A percentile compares a stretch with the other conserved stretches of the same genome.
phyloP scores from a whole-genome alignment of 2,113 vertebrate species.

The Chaetodon auriga region DNA sequence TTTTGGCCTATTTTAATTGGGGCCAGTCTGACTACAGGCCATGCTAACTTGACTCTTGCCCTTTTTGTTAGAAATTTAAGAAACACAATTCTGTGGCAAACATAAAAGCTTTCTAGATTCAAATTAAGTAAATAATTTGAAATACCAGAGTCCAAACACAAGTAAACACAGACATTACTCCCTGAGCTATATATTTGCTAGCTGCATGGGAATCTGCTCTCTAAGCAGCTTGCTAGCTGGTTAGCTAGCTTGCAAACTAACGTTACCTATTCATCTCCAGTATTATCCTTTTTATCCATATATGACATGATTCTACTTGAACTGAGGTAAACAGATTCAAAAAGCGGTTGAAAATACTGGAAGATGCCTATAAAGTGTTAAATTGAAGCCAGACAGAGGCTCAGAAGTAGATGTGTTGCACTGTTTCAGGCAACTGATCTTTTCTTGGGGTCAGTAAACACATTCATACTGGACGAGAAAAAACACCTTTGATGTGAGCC shows the following conservation, averaged over 20 bases:
- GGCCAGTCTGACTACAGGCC: neutral
- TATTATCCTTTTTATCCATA: too few relatives aligned
- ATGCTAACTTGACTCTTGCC: neutral
- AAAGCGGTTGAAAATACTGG: neutral
- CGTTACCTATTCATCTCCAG: too few relatives aligned
- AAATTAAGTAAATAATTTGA: neutral
- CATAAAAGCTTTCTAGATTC: neutral
- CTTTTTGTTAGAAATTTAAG: neutral
- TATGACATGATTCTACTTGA: too few relatives aligned
- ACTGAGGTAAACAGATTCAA: neutral
- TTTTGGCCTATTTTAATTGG: too few relatives aligned
- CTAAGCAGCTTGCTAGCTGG: neutral
- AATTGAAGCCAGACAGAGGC: neutral
- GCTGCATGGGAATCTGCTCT: neutral
- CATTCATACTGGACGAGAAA: slow-evolving; percentile 1
- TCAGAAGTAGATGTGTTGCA: neutral
- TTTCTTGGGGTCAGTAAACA: slow-evolving; percentile 15
- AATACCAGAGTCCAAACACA: neutral
- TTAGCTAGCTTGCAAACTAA: too few relatives aligned
- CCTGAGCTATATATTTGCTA: neutral
- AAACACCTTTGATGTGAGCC: slow-evolving; percentile 16
- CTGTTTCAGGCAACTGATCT: slow-evolving; percentile 10
- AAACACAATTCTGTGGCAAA: neutral
- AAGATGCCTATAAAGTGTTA: neutral
- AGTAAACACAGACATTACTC: neutral